Conservation (phyloP, 2,888 invertebrate species). For the Acanthoscelides obtectus region DNA sequence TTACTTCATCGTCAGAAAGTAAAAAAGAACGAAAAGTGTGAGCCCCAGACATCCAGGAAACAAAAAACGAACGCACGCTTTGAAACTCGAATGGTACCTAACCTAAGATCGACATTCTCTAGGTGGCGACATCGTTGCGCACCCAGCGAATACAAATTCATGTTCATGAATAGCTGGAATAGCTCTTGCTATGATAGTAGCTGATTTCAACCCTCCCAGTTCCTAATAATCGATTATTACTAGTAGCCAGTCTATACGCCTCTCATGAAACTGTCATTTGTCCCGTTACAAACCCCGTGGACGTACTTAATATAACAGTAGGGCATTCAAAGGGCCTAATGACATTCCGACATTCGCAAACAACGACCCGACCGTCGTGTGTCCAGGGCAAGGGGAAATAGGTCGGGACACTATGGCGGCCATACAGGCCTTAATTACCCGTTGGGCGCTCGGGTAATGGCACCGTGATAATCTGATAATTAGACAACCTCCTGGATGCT, state of each 20-base stretch:
- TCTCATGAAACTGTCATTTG: not conserved
- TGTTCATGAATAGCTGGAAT: no score
- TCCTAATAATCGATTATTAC: not conserved
- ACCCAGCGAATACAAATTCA: no score
- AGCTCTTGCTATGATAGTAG: no score
- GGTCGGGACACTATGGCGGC: not conserved
- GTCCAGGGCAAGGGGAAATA: not conserved
- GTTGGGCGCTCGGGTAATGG: not conserved
- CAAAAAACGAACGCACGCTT: no score
- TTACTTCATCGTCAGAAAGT: no score
- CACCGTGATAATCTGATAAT: not conserved
- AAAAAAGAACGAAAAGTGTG: no score
- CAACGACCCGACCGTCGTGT: not conserved
- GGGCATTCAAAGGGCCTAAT: not conserved
- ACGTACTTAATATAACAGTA: not conserved
- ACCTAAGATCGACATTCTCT: no score
- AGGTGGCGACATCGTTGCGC: no score
- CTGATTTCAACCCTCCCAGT: no score
- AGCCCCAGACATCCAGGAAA: no score
- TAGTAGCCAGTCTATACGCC: not conserved
- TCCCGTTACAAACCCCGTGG: not conserved
- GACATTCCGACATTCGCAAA: not conserved
- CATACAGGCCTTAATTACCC: not conserved
- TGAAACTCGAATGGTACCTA: no score
- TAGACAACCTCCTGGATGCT: not conserved